These are phyloP conservation scores for Drosophila tropicalis DNA, from an alignment of 1,140 invertebrate species.

Conservation along the genomic window DNA sequence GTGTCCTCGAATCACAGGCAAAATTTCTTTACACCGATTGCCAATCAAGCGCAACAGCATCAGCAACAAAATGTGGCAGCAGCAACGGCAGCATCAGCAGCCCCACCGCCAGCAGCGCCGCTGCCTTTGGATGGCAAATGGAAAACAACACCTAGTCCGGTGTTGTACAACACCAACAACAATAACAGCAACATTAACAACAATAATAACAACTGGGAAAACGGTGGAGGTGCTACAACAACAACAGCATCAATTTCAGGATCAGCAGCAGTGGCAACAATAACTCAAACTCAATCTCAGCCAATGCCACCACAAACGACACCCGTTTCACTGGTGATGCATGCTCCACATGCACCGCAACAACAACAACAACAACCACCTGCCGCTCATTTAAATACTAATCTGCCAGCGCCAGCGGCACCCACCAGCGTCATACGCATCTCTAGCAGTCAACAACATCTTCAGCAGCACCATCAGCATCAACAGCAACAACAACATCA, in stretches of 20 bases:
- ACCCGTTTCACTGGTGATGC: conserved; percentile 83
- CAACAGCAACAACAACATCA: conserved; percentile 63
- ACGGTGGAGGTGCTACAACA: conserved; percentile 35
- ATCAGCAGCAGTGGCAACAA: conserved; percentile 83
- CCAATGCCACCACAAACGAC: conserved; percentile 71
- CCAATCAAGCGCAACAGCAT: conserved; percentile 84
- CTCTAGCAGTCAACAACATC: conserved; percentile 86
- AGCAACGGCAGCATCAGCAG: conserved; percentile 33
- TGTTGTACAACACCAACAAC: conserved; percentile 72
- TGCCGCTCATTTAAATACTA: conserved; percentile 61
- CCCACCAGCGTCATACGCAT: conserved; percentile 92
- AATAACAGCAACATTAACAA: conserved; percentile 49
- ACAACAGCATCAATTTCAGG: conserved; percentile 34
- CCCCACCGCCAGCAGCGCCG: conserved; percentile 36
- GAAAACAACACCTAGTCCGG: conserved; percentile 80
- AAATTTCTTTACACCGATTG: conserved; percentile 94
- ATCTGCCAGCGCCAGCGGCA: conserved; percentile 63
- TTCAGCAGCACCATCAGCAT: conserved; percentile 60
- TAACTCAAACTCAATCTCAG: conserved; percentile 77
- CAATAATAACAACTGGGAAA: conserved; percentile 65
- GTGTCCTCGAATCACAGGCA: conserved; percentile 86
- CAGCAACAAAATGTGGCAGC: conserved; percentile 65
- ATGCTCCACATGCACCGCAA: conserved; percentile 75
- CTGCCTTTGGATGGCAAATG: conserved; percentile 71
- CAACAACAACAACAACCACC: conserved; percentile 58